Evolutionary conservation across 2,113 vertebrate genomes (phyloP).

Genomic region (Enhydra lutris): DNA sequence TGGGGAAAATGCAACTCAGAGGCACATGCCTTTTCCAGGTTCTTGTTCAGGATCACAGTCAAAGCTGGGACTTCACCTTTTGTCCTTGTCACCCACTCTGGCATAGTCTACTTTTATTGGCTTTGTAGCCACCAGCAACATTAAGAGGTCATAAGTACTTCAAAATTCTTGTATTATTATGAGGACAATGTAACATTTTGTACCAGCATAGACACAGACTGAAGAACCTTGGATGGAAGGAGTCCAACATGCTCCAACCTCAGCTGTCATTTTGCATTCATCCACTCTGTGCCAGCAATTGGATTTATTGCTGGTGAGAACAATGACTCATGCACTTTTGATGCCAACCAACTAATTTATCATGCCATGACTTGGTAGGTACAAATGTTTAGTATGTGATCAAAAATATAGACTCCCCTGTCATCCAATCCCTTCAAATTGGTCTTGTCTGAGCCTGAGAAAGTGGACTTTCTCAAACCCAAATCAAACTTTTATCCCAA

Average conservation of each 20-base stretch:
- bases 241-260: constrained; percentile 27
- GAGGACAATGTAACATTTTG: constrained; percentile 2
- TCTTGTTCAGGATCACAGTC: background rate
- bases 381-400: constrained; percentile 34
- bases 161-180: background rate
- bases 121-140: background rate
- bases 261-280: constrained; percentile 55
- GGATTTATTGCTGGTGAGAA: constrained; percentile 62
- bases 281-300: constrained; percentile 12
- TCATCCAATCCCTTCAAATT: background rate
- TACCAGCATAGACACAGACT: background rate
- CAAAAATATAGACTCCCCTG: constrained; percentile 45
- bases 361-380: constrained; percentile 13
- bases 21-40: background rate
- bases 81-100: background rate
- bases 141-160: background rate
- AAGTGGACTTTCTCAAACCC: background rate
- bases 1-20: background rate
- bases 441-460: background rate
- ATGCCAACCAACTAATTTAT: constrained; percentile 49
- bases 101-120: background rate
- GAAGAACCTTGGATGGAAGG: background rate
- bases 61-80: background rate
- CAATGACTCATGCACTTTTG: constrained; percentile 58
- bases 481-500: background rate